These are phyloP conservation scores for Euwallacea similis DNA, from an alignment of 1,140 invertebrate genomes.

Conservation along the genomic window DNA sequence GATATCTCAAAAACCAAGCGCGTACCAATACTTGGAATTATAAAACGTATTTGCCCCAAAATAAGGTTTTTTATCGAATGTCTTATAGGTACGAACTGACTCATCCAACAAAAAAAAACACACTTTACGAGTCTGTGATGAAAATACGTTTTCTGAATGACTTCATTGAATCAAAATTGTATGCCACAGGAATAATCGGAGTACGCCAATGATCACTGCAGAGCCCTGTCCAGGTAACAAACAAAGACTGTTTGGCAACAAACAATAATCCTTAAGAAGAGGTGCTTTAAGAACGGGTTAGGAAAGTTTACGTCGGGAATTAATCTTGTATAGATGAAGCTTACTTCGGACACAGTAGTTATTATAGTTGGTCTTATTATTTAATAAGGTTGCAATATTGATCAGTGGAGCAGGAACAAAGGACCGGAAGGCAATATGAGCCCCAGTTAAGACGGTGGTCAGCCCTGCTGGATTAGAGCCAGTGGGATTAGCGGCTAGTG, in stretches of 20 bases:
- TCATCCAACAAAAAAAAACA: no score
- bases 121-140: no score
- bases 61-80: no score
- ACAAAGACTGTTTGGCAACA: slow-evolving; percentile 10
- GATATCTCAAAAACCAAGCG: no score
- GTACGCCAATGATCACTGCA: no score
- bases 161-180: no score
- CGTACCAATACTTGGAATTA: no score
- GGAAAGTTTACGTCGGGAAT: slow-evolving; percentile 26
- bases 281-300: slow-evolving; percentile 24
- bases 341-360: slow-evolving; percentile 39
- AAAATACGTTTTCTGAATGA: no score
- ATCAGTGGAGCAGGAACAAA: slow-evolving; percentile 51
- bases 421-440: slow-evolving; percentile 54
- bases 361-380: slow-evolving; percentile 52
- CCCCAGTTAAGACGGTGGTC: slow-evolving; percentile 55
- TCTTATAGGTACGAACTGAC: no score
- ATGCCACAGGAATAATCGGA: no score
- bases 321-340: slow-evolving; percentile 33
- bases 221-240: no score
- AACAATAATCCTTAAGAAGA: slow-evolving; percentile 12
- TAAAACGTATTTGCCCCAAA: no score
- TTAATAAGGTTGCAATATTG: slow-evolving; percentile 56
- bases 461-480: slow-evolving; percentile 53
- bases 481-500: slow-evolving; percentile 54